Evolutionary conservation across 2,888 invertebrate species (phyloP).

Genomic region (Pediacus dermestoides): DNA sequence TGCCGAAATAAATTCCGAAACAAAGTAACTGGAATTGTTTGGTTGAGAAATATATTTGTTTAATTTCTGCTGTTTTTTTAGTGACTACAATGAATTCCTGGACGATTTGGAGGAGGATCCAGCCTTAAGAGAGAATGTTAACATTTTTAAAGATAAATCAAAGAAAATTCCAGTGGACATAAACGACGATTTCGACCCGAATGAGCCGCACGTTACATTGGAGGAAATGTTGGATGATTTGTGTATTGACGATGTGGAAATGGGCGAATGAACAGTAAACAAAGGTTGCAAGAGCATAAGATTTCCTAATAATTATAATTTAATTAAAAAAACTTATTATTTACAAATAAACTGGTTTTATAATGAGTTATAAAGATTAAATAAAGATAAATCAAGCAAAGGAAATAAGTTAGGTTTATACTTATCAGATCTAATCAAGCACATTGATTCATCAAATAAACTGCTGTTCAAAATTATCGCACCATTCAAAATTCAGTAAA

Average conservation of each 20-base stretch:
- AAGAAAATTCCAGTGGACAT: conserved; percentile 57
- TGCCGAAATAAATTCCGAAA: conserved; percentile 62
- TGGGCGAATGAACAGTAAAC: conserved; percentile 60
- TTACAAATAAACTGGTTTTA: too few relatives aligned
- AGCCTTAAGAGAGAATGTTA: conserved; percentile 82
- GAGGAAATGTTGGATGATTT: conserved; percentile 94
- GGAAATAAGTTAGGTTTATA: too few relatives aligned
- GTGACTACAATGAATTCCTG: conserved; percentile 92
- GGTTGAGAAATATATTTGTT: conserved; percentile 40
- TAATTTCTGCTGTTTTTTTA: conserved; percentile 57
- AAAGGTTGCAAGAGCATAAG: too few relatives aligned
- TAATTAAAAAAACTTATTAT: too few relatives aligned
- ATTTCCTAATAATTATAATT: too few relatives aligned
- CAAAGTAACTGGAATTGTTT: conserved; percentile 50
- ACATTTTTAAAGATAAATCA: conserved; percentile 75
- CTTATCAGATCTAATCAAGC: too few relatives aligned
- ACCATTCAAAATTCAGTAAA: too few relatives aligned
- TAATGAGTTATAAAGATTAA: too few relatives aligned
- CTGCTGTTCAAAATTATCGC: too few relatives aligned
- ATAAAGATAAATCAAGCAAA: too few relatives aligned
- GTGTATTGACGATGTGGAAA: conserved; percentile 75
- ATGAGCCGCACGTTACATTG: conserved; percentile 73
- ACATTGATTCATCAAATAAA: too few relatives aligned
- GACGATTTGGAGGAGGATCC: conserved; percentile 97
- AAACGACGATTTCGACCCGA: conserved; percentile 52